Evolutionary conservation across 2,113 vertebrate genomes (phyloP).

Genomic region (Nyctereutes procyonoides): DNA sequence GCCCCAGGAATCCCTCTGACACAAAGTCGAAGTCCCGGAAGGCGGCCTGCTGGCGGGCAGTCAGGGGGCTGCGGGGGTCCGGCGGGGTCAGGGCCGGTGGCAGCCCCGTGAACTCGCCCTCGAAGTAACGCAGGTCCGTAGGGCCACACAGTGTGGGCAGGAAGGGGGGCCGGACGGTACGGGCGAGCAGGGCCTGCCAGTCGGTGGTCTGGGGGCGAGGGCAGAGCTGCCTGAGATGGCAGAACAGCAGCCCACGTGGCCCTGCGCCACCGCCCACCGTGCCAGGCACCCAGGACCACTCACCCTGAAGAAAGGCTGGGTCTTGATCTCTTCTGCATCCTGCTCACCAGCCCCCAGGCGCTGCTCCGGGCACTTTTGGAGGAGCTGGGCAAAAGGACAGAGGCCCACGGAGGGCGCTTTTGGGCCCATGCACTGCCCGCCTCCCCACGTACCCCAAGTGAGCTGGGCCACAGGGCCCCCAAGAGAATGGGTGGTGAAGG

Average conservation of each 20-base stretch:
- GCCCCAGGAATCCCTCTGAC: constrained; percentile 86
- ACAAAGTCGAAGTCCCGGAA: constrained; percentile 95
- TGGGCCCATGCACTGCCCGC: not conserved
- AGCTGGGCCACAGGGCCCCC: not conserved
- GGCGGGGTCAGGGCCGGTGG: constrained; percentile 92
- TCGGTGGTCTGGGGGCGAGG: constrained; percentile 88
- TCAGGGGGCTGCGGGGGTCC: constrained; percentile 84
- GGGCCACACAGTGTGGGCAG: constrained; percentile 89
- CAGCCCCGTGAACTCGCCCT: constrained; percentile 93
- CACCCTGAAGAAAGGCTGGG: constrained; percentile 95
- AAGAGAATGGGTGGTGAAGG: not conserved
- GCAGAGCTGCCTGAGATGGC: not conserved
- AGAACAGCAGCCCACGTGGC: fast-evolving
- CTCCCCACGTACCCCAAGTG: not conserved
- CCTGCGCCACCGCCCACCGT: not conserved
- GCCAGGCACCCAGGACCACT: not conserved
- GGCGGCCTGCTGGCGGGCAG: constrained; percentile 88
- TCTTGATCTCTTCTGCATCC: constrained; percentile 95
- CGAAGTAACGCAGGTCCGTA: constrained; percentile 92
- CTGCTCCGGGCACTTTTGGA: constrained; percentile 94
- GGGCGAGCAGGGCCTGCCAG: constrained; percentile 93
- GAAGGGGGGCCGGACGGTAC: constrained; percentile 90
- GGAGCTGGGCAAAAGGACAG: constrained; percentile 87
- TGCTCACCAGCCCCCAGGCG: constrained; percentile 92
- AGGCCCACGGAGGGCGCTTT: not conserved